Percentiles rank a stretch among this genome's conserved stretches.
phyloP scores from a whole-genome alignment of 1,140 invertebrate genomes.

The Pogonomyrmex californicus region DNA sequence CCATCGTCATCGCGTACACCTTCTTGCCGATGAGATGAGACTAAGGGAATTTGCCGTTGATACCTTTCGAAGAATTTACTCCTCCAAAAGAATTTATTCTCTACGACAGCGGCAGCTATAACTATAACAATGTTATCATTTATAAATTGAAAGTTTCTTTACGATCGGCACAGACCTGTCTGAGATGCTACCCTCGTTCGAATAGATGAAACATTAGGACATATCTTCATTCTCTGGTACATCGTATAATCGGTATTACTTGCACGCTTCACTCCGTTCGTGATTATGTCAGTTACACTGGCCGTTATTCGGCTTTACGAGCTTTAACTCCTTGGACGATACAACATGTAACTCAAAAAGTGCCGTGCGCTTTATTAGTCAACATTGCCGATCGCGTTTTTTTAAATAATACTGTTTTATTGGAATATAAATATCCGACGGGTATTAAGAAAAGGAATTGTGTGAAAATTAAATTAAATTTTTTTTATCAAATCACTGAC shows the following conservation, averaged over 20 bases:
- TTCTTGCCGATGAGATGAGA: constrained; percentile 19
- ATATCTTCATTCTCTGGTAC: constrained; percentile 10
- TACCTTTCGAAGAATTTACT: constrained; percentile 47
- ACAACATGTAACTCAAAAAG: constrained; percentile 39
- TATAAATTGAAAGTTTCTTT: constrained; percentile 7
- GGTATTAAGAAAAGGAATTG: not conserved
- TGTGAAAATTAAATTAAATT: not conserved
- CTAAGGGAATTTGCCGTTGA: constrained; percentile 7
- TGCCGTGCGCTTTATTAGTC: constrained; percentile 8
- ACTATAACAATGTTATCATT: not conserved
- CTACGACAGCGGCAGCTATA: not conserved
- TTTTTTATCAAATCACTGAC: not conserved
- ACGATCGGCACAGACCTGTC: not conserved
- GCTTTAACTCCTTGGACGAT: constrained; percentile 19
- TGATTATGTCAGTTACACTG: constrained; percentile 61
- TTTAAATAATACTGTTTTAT: not conserved
- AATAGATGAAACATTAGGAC: constrained; percentile 2
- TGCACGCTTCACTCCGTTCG: constrained; percentile 34
- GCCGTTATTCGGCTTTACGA: constrained; percentile 54
- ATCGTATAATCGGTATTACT: constrained; percentile 53
- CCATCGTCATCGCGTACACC: constrained; percentile 6
- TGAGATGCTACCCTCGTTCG: not conserved
- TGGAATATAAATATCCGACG: not conserved
- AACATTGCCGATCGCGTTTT: not conserved
- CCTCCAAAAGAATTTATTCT: not conserved